Percentiles rank a stretch among this genome's conserved stretches.
Conservation (phyloP, 2,888 invertebrate species). For the Maniola hyperantus region DNA sequence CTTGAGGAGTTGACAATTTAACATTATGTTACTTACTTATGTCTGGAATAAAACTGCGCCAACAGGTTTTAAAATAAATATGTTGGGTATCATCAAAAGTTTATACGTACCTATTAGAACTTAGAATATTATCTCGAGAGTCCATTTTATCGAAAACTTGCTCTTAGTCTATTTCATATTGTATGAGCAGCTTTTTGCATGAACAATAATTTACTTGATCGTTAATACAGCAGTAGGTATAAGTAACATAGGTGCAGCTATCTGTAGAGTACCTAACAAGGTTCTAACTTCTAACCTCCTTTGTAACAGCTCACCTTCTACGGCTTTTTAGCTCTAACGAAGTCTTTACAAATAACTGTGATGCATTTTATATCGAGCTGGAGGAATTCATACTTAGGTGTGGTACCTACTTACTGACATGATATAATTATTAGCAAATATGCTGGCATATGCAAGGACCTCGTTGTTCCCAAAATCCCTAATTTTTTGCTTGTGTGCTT, state of each 20-base stretch:
- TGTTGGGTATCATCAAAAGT: too few relatives aligned
- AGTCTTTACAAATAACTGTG: constrained; percentile 6
- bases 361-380: not conserved
- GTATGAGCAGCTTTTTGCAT: constrained; percentile 23
- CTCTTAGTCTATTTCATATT: constrained; percentile 8
- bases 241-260: not conserved
- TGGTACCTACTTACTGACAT: not conserved
- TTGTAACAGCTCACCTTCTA: constrained; percentile 16
- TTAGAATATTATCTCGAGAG: too few relatives aligned
- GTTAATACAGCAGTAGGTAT: constrained; percentile 5
- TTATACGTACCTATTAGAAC: too few relatives aligned
- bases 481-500: not conserved
- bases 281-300: constrained; percentile 23
- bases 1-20: too few relatives aligned
- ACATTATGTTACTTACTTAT: too few relatives aligned
- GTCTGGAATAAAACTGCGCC: too few relatives aligned
- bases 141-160: not conserved
- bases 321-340: not conserved
- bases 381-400: not conserved
- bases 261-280: constrained; percentile 24
- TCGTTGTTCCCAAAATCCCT: too few relatives aligned
- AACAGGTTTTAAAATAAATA: too few relatives aligned
- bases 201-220: constrained; percentile 22
- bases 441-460: too few relatives aligned
- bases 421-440: too few relatives aligned